Base-by-base conservation (phyloP, 1,140 invertebrate genomes). In the Leptonema lineaticorne region DNA sequence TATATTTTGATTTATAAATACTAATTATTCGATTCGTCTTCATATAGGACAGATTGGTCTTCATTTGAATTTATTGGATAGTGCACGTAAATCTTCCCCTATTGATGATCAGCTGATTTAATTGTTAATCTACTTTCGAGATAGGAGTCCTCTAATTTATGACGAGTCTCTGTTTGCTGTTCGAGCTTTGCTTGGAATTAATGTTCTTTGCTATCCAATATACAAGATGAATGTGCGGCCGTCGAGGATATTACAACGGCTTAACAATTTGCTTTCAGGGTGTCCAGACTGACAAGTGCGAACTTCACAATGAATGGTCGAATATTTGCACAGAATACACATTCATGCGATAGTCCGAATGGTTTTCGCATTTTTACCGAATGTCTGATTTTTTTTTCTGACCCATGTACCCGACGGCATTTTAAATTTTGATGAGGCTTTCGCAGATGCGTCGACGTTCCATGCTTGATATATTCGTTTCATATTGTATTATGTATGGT, bases 161-260 rank as follows among this genome's bases (percentile, higher is more conserved):
- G 59, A 62, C 8, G 29, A 62, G 41, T 27, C 22, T 3, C 11
- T 45, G 33, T 37, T 11, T 27, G 33, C 11, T 27, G 14, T 41
- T 62, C 33, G n/a, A 16, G 59, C 59, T 62, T n/a, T 45, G 24
- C 33, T 2, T 26, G 41, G 24, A 62, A 62, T 62, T 62, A 26
- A 37, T 37, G 59, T 18, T 46, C 8, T 26, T n/a, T 8, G 59
- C 59, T 18, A 58, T 58, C 28, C 56, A 26, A 11, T 58, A 18
- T 11, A 26, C 24, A 26, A 62, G 59, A 62, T 37, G 59, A 27
- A 62, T 62, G 33, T 62, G 59, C 59, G 33, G 59, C 11, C 20
- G 29, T n/a, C n/a, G 33, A 8, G 59, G 59, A 45, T 62, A 16
- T 41, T 62, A 7, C 8, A 16, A n/a, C 26, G 24, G 28, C 59